Evolutionary conservation across 2,113 vertebrate species (phyloP), one percentile per base, ranked within the genome.

Genomic region (Smithornis capensis): DNA sequence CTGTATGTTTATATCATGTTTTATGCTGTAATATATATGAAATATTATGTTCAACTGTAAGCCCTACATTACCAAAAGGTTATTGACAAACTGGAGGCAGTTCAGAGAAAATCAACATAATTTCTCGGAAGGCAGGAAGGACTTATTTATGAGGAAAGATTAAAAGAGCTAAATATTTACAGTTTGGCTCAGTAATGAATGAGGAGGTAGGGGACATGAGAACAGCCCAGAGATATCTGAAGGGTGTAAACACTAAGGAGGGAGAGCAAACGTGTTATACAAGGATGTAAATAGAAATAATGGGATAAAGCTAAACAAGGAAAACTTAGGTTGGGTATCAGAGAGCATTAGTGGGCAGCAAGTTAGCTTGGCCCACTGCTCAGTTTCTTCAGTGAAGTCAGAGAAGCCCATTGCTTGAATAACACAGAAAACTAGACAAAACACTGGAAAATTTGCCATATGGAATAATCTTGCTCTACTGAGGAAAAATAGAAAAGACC

Each of bases 131-230:
- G 76, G 65, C 93, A 96, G 92, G 94, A 96, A 97, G 90, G 64
- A 57, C 44, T 96, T 96, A 96, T 92, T 96, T 97, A 90, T 74
- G 64, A 89, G n/a, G 45, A 86, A 96, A 95, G 94, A 94, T 85
- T 95, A 94, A 91, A 94, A 87, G 56, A 92, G 60, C 82, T 94
- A 96, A 94, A 93, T 96, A 94, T 96, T 96, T 97, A 95, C 18
- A 94, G 60, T 65, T 88, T 90, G 76, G 91, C 77, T 78, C 88
- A 89, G 76, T 92, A 97, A 95, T 70, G 87, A 94, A 96, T 94
- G 89, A 95, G 95, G 94, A 96, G 94, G 89, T 90, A 90, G 73
- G n/a, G 47, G 67, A 95, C 79, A 92, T 63, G 77, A 94, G 89
- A 96, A 96, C 85, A 95, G 93, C 40, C 65, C 50, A 59, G 77